These are phyloP conservation scores for Rhabdornis inornatus DNA, from an alignment of 2,113 vertebrate genomes.

Conservation along the genomic window DNA sequence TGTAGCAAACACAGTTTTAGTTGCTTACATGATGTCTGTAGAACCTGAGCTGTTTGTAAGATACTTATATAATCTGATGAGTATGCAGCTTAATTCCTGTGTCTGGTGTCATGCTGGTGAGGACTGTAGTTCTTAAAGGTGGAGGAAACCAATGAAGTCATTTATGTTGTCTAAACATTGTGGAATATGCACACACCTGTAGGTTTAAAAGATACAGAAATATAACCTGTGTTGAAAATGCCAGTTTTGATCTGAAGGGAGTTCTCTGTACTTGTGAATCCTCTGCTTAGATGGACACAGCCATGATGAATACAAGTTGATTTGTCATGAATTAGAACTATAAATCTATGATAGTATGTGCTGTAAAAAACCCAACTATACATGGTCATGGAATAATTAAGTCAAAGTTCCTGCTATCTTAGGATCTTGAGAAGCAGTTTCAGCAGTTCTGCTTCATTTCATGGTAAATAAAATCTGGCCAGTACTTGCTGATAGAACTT, in stretches of 20 bases:
- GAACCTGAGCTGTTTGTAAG: background rate
- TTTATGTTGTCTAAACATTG: background rate
- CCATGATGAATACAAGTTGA: background rate
- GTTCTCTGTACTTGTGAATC: background rate
- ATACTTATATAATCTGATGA: background rate
- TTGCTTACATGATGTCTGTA: background rate
- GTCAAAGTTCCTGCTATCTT: background rate
- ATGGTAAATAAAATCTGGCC: background rate
- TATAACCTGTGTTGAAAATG: background rate
- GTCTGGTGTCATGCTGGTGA: background rate
- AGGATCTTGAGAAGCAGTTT: background rate
- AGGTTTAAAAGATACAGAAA: background rate
- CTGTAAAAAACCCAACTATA: background rate
- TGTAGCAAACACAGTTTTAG: background rate
- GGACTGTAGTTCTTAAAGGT: background rate
- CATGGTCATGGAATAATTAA: background rate
- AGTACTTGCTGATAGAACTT: background rate
- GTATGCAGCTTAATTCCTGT: background rate
- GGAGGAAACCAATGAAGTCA: background rate
- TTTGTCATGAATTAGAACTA: background rate
- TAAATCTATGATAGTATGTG: background rate
- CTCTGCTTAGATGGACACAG: background rate
- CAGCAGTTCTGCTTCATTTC: background rate
- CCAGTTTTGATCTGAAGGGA: background rate
- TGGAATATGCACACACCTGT: background rate